Conservation (phyloP, 2,888 invertebrate genomes). For the Erpobdella octoculata region DNA sequence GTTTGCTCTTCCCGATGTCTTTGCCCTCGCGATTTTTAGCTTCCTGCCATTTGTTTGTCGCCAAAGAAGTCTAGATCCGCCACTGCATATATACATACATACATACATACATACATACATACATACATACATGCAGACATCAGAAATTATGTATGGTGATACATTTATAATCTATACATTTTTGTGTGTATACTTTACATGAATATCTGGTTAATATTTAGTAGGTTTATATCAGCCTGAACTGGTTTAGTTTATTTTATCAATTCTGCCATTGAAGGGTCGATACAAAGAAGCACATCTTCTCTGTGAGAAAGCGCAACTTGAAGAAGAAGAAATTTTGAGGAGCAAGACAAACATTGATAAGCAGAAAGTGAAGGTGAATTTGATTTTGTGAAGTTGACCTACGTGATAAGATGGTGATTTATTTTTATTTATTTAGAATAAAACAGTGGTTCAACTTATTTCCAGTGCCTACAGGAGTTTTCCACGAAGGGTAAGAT, state of each 20-base stretch:
- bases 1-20: too few relatives aligned
- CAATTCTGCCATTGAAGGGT: background rate
- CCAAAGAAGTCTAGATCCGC: too few relatives aligned
- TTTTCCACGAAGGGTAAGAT: background rate
- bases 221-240: too few relatives aligned
- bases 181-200: too few relatives aligned
- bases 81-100: too few relatives aligned
- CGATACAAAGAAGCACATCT: background rate
- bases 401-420: background rate
- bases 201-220: too few relatives aligned
- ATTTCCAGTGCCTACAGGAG: conserved; percentile 2
- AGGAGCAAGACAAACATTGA: background rate
- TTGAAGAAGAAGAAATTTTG: background rate
- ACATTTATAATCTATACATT: too few relatives aligned
- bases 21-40: too few relatives aligned
- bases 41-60: too few relatives aligned
- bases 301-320: background rate
- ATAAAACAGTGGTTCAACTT: background rate
- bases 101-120: conserved; percentile 15
- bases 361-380: background rate
- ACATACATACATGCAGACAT: too few relatives aligned
- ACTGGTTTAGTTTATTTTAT: too few relatives aligned
- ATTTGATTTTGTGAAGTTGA: background rate
- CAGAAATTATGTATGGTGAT: too few relatives aligned
- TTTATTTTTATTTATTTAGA: background rate